Evolutionary conservation across 2,797 vertebrate genomes (phyloP).

Genomic region (Gallirallus australis): DNA sequence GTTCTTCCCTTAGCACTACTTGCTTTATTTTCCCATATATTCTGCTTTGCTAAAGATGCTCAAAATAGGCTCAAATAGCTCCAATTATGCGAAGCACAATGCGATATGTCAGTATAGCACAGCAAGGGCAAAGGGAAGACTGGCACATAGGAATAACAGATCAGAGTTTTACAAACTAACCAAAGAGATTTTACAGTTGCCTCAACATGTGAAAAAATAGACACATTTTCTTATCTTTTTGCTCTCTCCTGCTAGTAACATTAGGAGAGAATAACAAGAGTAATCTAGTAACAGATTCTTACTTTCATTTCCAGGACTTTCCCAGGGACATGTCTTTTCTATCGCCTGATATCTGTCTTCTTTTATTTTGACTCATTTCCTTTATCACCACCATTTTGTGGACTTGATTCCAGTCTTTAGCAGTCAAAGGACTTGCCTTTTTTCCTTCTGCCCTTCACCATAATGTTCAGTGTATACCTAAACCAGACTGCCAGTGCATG

Average conservation of each 20-base stretch:
- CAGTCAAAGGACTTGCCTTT: background rate
- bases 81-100: background rate
- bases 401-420: background rate
- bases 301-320: background rate
- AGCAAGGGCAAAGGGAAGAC: background rate
- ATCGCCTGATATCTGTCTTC: background rate
- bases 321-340: background rate
- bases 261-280: no score
- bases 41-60: conserved; percentile 18
- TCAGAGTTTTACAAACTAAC: background rate
- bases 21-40: background rate
- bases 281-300: background rate
- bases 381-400: background rate
- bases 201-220: background rate
- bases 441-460: background rate
- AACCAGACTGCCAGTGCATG: background rate
- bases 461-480: background rate
- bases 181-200: background rate
- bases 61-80: background rate
- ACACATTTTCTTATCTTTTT: background rate
- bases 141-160: background rate
- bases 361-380: background rate
- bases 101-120: background rate
- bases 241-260: background rate
- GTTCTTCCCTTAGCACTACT: background rate